Evolutionary conservation across 2,797 vertebrate species (phyloP).

Genomic region (Pseudomugil tenellus): DNA sequence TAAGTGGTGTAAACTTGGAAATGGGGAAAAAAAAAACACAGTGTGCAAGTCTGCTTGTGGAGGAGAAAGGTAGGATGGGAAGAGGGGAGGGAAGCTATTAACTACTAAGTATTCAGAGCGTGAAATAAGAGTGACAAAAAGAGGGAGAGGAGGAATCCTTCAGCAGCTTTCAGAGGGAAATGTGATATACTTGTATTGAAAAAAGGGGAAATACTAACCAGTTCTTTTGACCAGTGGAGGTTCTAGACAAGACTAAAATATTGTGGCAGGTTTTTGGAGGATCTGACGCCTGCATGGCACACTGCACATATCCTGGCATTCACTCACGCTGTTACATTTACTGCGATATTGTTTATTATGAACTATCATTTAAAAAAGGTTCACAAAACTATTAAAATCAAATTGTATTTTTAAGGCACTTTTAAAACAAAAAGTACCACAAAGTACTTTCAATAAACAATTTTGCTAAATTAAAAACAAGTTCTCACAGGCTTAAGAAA

Average conservation of each 20-base stretch:
- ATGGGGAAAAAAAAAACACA: conserved; percentile 48
- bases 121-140: conserved; percentile 85
- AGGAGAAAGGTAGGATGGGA: conserved; percentile 61
- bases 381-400: no score
- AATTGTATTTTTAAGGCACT: no score
- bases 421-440: no score
- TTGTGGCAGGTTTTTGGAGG: conserved; percentile 10
- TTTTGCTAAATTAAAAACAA: no score
- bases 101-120: conserved; percentile 84
- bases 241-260: conserved; percentile 45
- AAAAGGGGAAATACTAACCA: conserved; percentile 68
- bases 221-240: conserved; percentile 60
- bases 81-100: conserved; percentile 81
- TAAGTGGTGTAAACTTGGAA: conserved; percentile 72
- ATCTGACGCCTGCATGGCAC: conserved; percentile 17
- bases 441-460: no score
- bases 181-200: conserved; percentile 72
- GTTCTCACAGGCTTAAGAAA: no score
- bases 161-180: conserved; percentile 75
- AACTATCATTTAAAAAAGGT: no score
- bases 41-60: conserved; percentile 39
- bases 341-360: no score
- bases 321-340: no score
- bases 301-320: no score
- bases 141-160: conserved; percentile 79